Percentiles rank a stretch among this genome's conserved stretches.
Conservation (phyloP, 2,113 vertebrate genomes). For the Gymnarchus niloticus region DNA sequence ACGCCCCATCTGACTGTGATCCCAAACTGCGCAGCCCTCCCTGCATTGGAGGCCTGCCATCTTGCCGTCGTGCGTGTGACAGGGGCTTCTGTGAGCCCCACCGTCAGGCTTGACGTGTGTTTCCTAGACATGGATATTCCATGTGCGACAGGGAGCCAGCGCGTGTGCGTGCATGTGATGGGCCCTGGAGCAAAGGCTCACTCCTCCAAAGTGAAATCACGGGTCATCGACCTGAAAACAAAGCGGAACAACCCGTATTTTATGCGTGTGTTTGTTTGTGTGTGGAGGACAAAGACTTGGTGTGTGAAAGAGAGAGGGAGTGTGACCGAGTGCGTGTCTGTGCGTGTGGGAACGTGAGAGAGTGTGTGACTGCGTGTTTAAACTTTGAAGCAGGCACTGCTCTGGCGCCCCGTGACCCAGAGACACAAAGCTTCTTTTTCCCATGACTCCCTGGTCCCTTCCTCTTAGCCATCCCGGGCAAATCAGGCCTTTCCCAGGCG, state of each 20-base stretch:
- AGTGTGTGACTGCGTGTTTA: neutral
- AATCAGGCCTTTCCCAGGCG: neutral
- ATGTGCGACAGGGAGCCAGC: neutral
- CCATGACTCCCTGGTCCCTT: slow-evolving; percentile 85
- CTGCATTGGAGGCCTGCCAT: slow-evolving; percentile 43
- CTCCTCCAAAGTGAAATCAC: slow-evolving; percentile 8
- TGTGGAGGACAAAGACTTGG: slow-evolving; percentile 28
- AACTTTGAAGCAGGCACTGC: slow-evolving; percentile 61
- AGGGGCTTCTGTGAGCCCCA: slow-evolving; percentile 47
- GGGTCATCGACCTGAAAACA: slow-evolving; percentile 17
- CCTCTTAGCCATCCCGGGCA: slow-evolving; percentile 62
- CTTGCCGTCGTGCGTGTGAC: slow-evolving; percentile 45
- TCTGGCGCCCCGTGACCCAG: slow-evolving; percentile 57
- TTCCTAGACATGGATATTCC: neutral
- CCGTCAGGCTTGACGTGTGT: neutral
- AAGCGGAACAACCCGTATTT: slow-evolving; percentile 37
- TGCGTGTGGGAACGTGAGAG: slow-evolving; percentile 17
- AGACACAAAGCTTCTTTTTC: slow-evolving; percentile 68
- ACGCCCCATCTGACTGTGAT: neutral
- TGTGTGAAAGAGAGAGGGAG: slow-evolving; percentile 28
- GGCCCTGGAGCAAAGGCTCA: neutral
- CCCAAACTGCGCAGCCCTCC: neutral
- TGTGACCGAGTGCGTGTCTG: slow-evolving; percentile 12
- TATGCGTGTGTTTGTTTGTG: slow-evolving; percentile 13
- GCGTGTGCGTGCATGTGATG: slow-evolving; percentile 21